These are phyloP conservation scores for Pelobates cultripes DNA, from an alignment of 2,797 vertebrate species.

Conservation along the genomic window DNA sequence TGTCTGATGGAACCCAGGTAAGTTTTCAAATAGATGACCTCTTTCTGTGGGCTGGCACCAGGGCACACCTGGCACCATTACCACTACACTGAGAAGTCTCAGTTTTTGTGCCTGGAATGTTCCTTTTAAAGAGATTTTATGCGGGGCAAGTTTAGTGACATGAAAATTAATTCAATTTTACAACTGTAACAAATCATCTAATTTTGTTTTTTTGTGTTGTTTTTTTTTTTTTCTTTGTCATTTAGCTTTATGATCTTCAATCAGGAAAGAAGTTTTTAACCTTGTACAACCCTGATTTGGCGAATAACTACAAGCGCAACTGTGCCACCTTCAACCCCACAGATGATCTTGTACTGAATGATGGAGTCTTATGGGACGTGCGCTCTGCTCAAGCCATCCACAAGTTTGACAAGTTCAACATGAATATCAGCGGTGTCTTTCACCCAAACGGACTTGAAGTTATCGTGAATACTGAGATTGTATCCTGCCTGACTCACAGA, in stretches of 20 bases:
- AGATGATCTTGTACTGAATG: conserved; percentile 97
- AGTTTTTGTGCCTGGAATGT: too few species aligned
- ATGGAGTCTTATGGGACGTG: conserved; percentile 97
- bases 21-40: too few species aligned
- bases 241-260: conserved; percentile 98
- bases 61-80: too few species aligned
- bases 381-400: conserved; percentile 96
- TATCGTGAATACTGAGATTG: conserved; percentile 98
- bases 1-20: too few species aligned
- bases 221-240: not conserved
- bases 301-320: conserved; percentile 99
- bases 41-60: too few species aligned
- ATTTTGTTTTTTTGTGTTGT: too few species aligned
- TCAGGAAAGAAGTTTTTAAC: conserved; percentile 96
- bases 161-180: too few species aligned
- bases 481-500: conserved; percentile 75
- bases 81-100: too few species aligned
- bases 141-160: too few species aligned
- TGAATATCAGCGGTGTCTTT: conserved; percentile 99
- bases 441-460: conserved; percentile 96
- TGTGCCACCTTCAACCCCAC: conserved; percentile 98
- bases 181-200: too few species aligned
- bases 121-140: too few species aligned
- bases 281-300: conserved; percentile 96
- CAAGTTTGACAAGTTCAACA: conserved; percentile 99